Evolutionary conservation across 2,113 vertebrate genomes (phyloP), one percentile per base, ranked within the genome.

Genomic region (Malurus cyaneus): DNA sequence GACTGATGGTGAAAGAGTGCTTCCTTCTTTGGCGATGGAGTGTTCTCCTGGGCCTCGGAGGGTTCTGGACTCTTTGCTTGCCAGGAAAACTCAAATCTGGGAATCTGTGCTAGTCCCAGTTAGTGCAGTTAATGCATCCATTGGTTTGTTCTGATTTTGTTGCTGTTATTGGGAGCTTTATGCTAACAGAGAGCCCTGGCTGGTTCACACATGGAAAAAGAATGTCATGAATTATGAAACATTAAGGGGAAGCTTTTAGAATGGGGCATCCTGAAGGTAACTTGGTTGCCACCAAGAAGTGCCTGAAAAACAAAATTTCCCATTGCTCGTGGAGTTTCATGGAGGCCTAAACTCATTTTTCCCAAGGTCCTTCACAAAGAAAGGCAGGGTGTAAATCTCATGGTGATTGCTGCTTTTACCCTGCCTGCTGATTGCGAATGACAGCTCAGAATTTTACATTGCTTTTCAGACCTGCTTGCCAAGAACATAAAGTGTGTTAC

Each of bases 11-110:
- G 53, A 93, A 24, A 72, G 54, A 71, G 29, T 54, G 11, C 42
- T 91, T 93, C 84, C 84, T 93, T 78, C 90, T 95, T 88, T 79
- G 88, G 91, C 71, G 81, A 56, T 81, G 66, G 52, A 95, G 69
- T 6, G 1, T 60, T 89, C 42, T 87, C 20, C 28, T 65, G 65
- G 39, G 64, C 8, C 11, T 84, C 32, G 9, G 17, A 71, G 56
- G 32, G 56, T 89, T 92, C 44, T 28, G 52, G 56, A 66, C 47
- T 70, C 46, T 59, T 56, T 59, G 6, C 29, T 89, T 92, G 78
- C 81, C 57, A 79, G 49, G 52, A 85, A 94, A 88, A 54, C 20
- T 78, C 52, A 44, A 71, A 85, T 61, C 14, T 93, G 57, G 36
- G 61, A 59, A 59, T 42, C 46, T 34, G 3, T 65, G 19, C 39